Evolutionary conservation across 2,888 invertebrate species (phyloP), one percentile per base, ranked within the genome.

Genomic region (Drosophila buzzatii): DNA sequence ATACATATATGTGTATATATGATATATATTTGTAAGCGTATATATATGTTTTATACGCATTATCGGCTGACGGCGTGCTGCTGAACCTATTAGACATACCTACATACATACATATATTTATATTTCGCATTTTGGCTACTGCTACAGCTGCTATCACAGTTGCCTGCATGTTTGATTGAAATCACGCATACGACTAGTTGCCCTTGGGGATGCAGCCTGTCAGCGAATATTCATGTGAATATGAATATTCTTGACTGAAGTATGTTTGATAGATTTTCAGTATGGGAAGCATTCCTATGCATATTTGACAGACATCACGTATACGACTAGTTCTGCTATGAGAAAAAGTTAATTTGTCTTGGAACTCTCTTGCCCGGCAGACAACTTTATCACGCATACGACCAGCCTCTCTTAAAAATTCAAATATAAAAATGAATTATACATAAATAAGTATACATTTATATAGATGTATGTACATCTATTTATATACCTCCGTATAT

Each of bases 1-100:
- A 18, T 6, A 53, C 23, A 8, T 33, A 18, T 18, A 31, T n/a
- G 1, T 49, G 10, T 33, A 20, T 6, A 27, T 7, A 18, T 23
- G 6, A 16, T 16, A 20, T 52, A 23, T 23, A 14, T 35, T 23
- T 51, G 33, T 52, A 45, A 45, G 44, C 18, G 20, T 45, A 45
- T 23, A 45, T 45, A 45, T 23, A 44, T 45, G 16, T 4, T 23
- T 51, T 58, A 20, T 39, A n/a, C 47, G 12, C 41, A 58, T 45
- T 59, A 52, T 61, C 42, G 42, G 41, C 20, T 55, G 37, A 20
- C 16, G 45, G 27, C 67, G 57, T 44, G 70, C 58, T 44, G 35
- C 57, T 63, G 51, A 57, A 44, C 33, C 18, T 20, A 51, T 9
- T 33, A 10, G 52, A 6, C 27, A 27, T 23, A 23, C 23, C 2